Percentiles rank a stretch among this genome's conserved stretches.
Conservation (phyloP, 2,113 vertebrate genomes). For the Platichthys stellatus region DNA sequence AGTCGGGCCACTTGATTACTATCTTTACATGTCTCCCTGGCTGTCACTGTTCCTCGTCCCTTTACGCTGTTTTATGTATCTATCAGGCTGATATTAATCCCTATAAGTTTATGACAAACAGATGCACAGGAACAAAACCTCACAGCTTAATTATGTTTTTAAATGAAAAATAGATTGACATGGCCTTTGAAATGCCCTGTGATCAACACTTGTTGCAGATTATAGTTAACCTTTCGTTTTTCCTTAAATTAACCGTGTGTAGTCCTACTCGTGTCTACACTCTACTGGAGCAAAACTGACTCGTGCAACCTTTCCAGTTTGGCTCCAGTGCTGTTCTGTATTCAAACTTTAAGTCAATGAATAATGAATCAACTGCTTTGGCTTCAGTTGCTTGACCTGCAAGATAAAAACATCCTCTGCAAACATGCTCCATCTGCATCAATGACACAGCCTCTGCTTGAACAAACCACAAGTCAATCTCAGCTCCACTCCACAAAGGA, state of each 20-base stretch:
- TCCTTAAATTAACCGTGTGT: background rate
- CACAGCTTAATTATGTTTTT: background rate
- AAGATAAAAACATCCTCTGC: slow-evolving; percentile 24
- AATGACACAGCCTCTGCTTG: background rate
- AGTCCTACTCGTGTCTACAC: background rate
- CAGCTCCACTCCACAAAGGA: no score
- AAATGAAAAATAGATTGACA: background rate
- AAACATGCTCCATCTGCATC: slow-evolving; percentile 11
- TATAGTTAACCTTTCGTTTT: background rate
- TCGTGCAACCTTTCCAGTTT: background rate
- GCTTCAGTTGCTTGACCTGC: slow-evolving; percentile 56
- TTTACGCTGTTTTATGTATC: background rate
- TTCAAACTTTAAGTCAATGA: slow-evolving; percentile 63
- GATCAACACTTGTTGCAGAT: background rate
- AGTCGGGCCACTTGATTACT: slow-evolving; percentile 66
- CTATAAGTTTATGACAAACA: background rate
- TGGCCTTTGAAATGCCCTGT: background rate
- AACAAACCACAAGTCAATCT: background rate
- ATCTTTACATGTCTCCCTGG: background rate
- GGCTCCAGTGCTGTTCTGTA: slow-evolving; percentile 40
- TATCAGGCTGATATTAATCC: background rate
- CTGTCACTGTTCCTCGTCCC: background rate
- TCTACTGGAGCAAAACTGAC: slow-evolving; percentile 2
- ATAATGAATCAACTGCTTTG: slow-evolving; percentile 67
- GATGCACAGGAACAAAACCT: background rate